Percentiles rank a stretch among this genome's conserved stretches.
These are phyloP conservation scores for Mylabris sibirica DNA, from an alignment of 2,888 invertebrate genomes.

Conservation along the genomic window DNA sequence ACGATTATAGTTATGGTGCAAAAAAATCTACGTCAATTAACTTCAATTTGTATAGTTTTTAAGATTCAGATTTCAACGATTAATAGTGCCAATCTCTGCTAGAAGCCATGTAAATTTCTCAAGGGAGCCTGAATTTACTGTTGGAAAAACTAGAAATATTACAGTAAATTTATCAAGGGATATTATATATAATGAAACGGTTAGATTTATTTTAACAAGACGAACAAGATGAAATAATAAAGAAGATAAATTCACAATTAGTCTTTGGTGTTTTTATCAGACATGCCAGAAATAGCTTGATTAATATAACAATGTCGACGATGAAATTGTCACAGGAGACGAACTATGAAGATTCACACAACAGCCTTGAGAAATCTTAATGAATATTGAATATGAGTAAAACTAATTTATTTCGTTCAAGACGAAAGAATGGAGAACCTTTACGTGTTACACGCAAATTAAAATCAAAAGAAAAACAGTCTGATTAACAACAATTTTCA, in stretches of 20 bases:
- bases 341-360: too few relatives aligned
- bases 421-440: too few relatives aligned
- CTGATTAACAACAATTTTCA: too few relatives aligned
- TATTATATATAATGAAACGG: neutral
- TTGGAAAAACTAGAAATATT: conserved; percentile 1
- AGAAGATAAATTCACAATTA: neutral
- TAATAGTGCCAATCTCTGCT: neutral
- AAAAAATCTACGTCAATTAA: neutral
- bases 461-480: too few relatives aligned
- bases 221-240: neutral
- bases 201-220: neutral
- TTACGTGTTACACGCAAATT: too few relatives aligned
- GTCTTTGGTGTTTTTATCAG: neutral
- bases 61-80: neutral
- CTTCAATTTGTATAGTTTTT: neutral
- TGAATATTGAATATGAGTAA: too few relatives aligned
- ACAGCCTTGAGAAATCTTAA: too few relatives aligned
- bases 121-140: conserved; percentile 2
- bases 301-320: neutral
- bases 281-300: too few relatives aligned
- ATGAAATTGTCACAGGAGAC: too few relatives aligned
- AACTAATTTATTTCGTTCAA: too few relatives aligned
- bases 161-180: neutral
- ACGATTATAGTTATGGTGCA: neutral
- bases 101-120: neutral